Evolutionary conservation across 2,797 vertebrate species (phyloP), one percentile per base, ranked within the genome.

Genomic region (Lacerta bilineata): DNA sequence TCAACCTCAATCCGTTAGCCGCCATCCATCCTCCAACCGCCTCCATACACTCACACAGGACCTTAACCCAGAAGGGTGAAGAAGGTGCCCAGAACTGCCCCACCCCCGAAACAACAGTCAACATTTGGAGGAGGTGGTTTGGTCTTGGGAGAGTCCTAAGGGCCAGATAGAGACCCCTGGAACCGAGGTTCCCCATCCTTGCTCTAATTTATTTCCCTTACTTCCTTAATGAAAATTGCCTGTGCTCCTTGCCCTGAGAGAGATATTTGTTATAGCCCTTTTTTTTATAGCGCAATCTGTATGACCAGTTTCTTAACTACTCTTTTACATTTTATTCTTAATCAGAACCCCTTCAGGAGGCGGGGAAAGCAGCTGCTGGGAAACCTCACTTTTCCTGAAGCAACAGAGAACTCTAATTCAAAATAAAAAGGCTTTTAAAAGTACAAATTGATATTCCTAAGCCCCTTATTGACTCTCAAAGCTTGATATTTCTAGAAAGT

Each of bases 381-480:
- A 87, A 82, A 66, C 55, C 71, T 50, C 41, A 36, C 43, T 86
- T 50, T 82, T 20, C 71, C n/a, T 29, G 39, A 64, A 87, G 86
- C 41, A 36, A 41, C 78, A 74, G 15, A 85, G 36, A 78, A 25
- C 46, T 64, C 59, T n/a, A 64, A 81, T 81, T 74, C 86, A 87
- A 82, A 87, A 82, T 76, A 87, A 76, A 64, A 36, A 90, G 93
- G 91, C 94, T 94, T 95, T 81, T 55, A 81, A 81, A 95, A 93
- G 94, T 93, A 94, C 92, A 93, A 91, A 93, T 92, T 95, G 94
- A 95, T 93, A 95, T 95, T 94, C 94, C 85, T 95, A 89, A 95
- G 93, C 84, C 86, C 80, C 55, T 87, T 87, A 76, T 93, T 93
- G 90, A 93, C 94, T 95, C 93, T 91, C 93, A 94, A 87, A 93